Evolutionary conservation across 1,140 invertebrate species (phyloP).

Genomic region (Periplaneta americana): DNA sequence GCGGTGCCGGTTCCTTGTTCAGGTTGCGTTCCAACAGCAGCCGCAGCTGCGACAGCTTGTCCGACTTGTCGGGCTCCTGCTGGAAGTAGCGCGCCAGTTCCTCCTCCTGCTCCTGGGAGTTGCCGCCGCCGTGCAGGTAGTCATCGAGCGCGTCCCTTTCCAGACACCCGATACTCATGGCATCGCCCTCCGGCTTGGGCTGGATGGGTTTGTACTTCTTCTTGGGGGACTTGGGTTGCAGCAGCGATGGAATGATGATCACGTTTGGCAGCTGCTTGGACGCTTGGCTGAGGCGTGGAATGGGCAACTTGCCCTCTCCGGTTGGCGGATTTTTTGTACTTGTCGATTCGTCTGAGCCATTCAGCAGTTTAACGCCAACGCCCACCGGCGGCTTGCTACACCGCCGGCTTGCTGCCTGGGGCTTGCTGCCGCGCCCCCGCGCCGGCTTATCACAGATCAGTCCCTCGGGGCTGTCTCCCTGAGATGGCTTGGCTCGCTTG

Average conservation of each 20-base stretch:
- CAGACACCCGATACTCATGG: constrained; percentile 29
- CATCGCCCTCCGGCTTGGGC: constrained; percentile 33
- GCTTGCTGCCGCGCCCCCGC: neutral
- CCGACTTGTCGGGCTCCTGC: constrained; percentile 44
- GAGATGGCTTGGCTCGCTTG: neutral
- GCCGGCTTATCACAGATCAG: neutral
- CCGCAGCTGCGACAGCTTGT: constrained; percentile 65
- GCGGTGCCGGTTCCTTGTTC: constrained; percentile 25
- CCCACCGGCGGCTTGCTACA: too few relatives aligned
- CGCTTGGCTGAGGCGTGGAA: constrained; percentile 18
- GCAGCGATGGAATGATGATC: constrained; percentile 16
- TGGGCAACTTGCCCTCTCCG: constrained; percentile 9
- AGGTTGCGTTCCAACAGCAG: constrained; percentile 65
- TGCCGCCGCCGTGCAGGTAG: constrained; percentile 59
- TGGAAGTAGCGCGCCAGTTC: constrained; percentile 75
- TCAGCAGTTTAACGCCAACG: too few relatives aligned
- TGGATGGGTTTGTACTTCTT: constrained; percentile 46
- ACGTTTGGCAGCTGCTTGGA: constrained; percentile 17
- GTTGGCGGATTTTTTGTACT: neutral
- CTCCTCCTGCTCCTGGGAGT: constrained; percentile 73
- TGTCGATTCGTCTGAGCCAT: too few relatives aligned
- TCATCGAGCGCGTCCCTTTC: constrained; percentile 72
- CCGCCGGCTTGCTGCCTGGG: neutral
- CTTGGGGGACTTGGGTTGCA: constrained; percentile 22
- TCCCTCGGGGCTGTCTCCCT: neutral